Base-by-base conservation (phyloP, 2,888 invertebrate genomes). In the Melinaea marsaeus region DNA sequence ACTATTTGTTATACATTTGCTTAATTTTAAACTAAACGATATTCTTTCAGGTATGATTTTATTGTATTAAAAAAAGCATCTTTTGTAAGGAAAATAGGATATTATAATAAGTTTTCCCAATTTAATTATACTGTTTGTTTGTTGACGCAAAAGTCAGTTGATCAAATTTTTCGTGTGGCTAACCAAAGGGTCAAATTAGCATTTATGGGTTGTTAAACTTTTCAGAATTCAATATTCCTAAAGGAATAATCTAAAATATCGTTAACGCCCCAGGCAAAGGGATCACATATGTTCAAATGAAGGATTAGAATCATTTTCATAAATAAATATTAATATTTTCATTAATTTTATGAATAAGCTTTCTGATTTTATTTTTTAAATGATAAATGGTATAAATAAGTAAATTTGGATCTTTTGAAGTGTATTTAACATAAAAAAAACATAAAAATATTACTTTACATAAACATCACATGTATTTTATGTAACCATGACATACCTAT, bases 221-320 rank as follows among this genome's bases (percentile, higher is more conserved):
- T 75, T 73, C 71, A 72, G 69, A 75, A 78, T 76, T 75, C 74
- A 75, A 72, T 71, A 72, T 72, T 74, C 72, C 75, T 74, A 73
- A 76, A 55, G 59, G 58, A 58, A 62, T 62, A 51, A 51, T 51
- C 32, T 32, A 32, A 51, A 51, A 32, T 51, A 51, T 51, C 11
- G 32, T 51, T 51, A 51, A 11, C 51, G 51, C 32, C 51, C 51
- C 32, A 9, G 51, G 51, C 22, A 22, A 32, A 32, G 22, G 32
- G 32, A 51, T 7, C 51, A 51, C 32, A 51, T 51, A 32, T 32
- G 51, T 58, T 47, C 35, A 51, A 61, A 54, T 63, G 37, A 62
- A 35, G 9, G 55, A 7, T 56, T 33, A 34, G 37, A 57, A 11
- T n/a, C 55, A 45, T 58, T 66, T 37, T 37, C 34, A 62, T 35